These are phyloP conservation scores for Tenthredo scrophulariae DNA, from an alignment of 2,888 invertebrate genomes.

Conservation along the genomic window DNA sequence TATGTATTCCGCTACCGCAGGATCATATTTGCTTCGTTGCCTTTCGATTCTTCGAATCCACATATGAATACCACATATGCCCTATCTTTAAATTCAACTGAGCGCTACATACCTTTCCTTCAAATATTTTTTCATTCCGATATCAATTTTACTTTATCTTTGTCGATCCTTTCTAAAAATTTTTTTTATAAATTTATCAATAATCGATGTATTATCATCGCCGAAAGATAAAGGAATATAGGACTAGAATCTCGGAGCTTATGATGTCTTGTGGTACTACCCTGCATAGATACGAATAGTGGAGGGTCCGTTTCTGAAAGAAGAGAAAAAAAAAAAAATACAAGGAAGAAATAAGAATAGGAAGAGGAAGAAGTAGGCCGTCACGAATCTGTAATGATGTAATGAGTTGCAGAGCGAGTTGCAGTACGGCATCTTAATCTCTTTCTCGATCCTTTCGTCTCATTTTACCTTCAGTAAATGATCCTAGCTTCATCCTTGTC, in stretches of 20 bases:
- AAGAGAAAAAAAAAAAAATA: background rate
- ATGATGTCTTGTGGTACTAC: background rate
- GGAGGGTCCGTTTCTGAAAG: background rate
- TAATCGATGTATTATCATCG: background rate
- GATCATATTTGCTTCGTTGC: constrained; percentile 40
- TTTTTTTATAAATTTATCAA: background rate
- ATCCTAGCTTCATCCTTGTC: constrained; percentile 1
- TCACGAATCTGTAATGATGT: constrained; percentile 56
- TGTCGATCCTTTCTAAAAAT: background rate
- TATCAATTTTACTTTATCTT: background rate
- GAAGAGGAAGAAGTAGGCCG: constrained; percentile 54
- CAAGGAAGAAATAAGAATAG: background rate
- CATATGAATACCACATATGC: constrained; percentile 20
- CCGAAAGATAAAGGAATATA: background rate
- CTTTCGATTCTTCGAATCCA: background rate
- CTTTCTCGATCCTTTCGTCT: constrained; percentile 22
- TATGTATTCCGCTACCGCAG: constrained; percentile 31
- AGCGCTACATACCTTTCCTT: too few species aligned
- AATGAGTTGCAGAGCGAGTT: constrained; percentile 54
- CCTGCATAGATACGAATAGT: background rate
- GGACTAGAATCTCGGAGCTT: background rate
- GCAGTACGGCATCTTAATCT: constrained; percentile 22
- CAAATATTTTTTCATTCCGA: background rate
- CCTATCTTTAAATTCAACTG: background rate
- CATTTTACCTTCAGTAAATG: constrained; percentile 9